A percentile compares a stretch with the other conserved stretches of the same genome.
Evolutionary conservation across 2,113 vertebrate genomes (phyloP).

Genomic region (Gymnocephalus cernua): DNA sequence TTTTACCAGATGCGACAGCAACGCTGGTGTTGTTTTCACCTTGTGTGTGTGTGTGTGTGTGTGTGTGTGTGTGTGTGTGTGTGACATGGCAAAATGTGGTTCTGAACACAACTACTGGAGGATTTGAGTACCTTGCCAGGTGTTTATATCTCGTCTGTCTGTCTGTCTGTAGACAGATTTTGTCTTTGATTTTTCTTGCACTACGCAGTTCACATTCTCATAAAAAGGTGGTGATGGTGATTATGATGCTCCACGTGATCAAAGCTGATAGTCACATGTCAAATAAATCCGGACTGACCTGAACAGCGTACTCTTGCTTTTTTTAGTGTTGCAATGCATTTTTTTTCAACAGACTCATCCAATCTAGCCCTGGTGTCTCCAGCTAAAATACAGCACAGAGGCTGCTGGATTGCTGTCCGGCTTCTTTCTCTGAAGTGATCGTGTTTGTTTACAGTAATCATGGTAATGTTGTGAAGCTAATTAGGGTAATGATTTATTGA

Average conservation of each 20-base stretch:
- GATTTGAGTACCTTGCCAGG: no score
- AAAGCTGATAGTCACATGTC: not conserved
- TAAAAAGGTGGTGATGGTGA: not conserved
- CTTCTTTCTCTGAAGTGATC: conserved; percentile 8
- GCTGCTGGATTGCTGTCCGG: not conserved
- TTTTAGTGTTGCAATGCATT: not conserved
- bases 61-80: no score
- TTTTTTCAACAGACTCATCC: not conserved
- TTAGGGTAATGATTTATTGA: conserved; percentile 51
- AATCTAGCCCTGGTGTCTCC: not conserved
- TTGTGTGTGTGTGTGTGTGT: no score
- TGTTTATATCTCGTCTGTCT: no score
- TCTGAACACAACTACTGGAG: no score
- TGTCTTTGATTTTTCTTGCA: not conserved
- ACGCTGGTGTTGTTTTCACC: no score
- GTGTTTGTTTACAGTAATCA: conserved; percentile 37
- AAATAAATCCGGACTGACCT: not conserved
- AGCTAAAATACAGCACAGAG: not conserved
- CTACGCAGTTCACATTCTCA: not conserved
- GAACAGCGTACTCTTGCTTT: not conserved
- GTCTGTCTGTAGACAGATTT: no score
- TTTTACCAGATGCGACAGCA: no score
- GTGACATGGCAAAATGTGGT: no score
- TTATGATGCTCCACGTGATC: conserved; percentile 4
- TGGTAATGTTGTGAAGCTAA: conserved; percentile 33